A percentile compares a stretch with the other conserved stretches of the same genome.
Evolutionary conservation across 2,797 vertebrate species (phyloP).

Genomic region (Buceros bicornis): DNA sequence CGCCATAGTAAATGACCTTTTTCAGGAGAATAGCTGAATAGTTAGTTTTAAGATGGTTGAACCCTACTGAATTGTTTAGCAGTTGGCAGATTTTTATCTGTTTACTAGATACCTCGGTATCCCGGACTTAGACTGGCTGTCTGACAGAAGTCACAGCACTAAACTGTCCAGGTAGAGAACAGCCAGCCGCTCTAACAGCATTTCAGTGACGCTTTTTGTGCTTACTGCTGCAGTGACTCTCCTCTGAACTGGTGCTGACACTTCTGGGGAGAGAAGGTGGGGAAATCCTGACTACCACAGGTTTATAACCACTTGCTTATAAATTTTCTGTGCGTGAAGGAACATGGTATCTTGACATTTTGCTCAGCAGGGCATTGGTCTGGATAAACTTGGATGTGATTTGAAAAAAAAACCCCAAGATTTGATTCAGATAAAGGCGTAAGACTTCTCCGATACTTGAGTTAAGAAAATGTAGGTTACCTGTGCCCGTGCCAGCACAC

Average conservation of each 20-base stretch:
- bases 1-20: neutral
- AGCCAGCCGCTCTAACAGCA: neutral
- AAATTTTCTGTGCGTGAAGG: neutral
- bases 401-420: neutral
- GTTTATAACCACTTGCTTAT: neutral
- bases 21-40: neutral
- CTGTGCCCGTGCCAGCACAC: neutral
- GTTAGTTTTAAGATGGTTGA: constrained; percentile 23
- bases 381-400: neutral
- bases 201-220: neutral
- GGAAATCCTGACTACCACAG: neutral
- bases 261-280: neutral
- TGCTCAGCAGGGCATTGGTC: neutral
- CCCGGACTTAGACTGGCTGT: neutral
- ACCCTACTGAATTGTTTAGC: neutral
- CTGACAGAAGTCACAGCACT: neutral
- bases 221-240: neutral
- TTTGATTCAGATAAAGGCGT: neutral
- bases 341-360: neutral
- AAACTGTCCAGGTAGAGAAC: neutral
- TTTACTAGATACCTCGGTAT: neutral
- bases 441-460: neutral
- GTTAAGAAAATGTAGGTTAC: neutral
- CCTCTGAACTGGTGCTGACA: neutral
- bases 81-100: neutral